Evolutionary conservation across 2,888 invertebrate genomes (phyloP).

Genomic region (Apamea crenata): DNA sequence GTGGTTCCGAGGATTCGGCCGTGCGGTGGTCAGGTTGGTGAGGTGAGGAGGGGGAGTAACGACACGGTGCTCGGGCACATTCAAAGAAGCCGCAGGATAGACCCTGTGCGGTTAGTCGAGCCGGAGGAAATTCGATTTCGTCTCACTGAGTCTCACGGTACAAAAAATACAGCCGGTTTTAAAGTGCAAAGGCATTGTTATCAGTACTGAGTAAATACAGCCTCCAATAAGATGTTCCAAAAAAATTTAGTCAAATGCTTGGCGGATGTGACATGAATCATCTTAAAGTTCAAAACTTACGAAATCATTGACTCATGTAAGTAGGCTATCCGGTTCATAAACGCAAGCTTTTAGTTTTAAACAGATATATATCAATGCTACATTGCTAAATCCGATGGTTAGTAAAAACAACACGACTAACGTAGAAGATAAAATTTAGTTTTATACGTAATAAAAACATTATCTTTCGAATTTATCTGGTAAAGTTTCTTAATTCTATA

Average conservation of each 20-base stretch:
- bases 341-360: conserved; percentile 35
- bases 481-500: conserved; percentile 61
- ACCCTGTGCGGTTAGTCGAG: conserved; percentile 78
- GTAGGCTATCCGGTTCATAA: conserved; percentile 35
- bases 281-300: conserved; percentile 31
- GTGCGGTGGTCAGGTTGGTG: conserved; percentile 53
- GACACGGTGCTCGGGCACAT: conserved; percentile 83
- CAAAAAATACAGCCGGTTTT: conserved; percentile 49
- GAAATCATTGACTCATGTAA: conserved; percentile 41
- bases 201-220: conserved; percentile 29
- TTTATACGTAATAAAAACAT: conserved; percentile 31
- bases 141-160: conserved; percentile 60
- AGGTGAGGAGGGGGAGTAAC: conserved; percentile 53
- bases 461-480: conserved; percentile 50
- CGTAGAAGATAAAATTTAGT: conserved; percentile 10
- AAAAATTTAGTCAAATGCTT: conserved; percentile 26
- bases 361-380: conserved; percentile 44
- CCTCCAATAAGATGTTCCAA: neutral
- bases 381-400: conserved; percentile 44
- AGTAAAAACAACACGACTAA: conserved; percentile 33
- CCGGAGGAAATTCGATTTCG: conserved; percentile 77
- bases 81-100: conserved; percentile 87
- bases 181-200: conserved; percentile 36
- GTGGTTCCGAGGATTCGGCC: conserved; percentile 74
- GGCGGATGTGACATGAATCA: conserved; percentile 53